These are phyloP conservation scores for Scopus umbretta DNA, from an alignment of 2,113 vertebrate species.

Conservation along the genomic window DNA sequence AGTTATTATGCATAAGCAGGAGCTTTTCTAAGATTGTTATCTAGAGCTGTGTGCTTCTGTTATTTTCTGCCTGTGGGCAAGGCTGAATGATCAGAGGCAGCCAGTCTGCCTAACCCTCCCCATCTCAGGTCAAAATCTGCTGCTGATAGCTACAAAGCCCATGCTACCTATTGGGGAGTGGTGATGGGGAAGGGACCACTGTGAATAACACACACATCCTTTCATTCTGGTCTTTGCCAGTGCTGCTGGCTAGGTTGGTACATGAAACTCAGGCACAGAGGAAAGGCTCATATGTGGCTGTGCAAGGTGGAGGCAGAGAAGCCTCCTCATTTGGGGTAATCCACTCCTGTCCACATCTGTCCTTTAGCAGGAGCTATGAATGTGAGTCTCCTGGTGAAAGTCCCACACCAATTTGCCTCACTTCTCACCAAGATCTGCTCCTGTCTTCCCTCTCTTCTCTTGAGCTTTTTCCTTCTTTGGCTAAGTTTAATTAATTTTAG, in stretches of 20 bases:
- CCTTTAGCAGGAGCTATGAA: background rate
- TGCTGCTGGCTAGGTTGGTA: background rate
- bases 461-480: background rate
- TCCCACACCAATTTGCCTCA: background rate
- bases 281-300: background rate
- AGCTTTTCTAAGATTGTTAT: background rate
- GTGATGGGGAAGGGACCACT: background rate
- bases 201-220: accelerated
- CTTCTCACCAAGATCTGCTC: background rate
- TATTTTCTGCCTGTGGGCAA: background rate
- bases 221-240: background rate
- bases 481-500: background rate
- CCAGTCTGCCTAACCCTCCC: background rate
- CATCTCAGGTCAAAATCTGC: background rate
- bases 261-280: background rate
- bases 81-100: background rate
- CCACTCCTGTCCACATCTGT: background rate
- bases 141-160: background rate
- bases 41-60: background rate
- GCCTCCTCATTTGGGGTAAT: background rate
- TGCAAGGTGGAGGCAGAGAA: background rate
- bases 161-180: background rate
- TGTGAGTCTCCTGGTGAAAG: background rate
- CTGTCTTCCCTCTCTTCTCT: background rate
- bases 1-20: background rate